Evolutionary conservation across 2,113 vertebrate species (phyloP).

Genomic region (Alces alces): DNA sequence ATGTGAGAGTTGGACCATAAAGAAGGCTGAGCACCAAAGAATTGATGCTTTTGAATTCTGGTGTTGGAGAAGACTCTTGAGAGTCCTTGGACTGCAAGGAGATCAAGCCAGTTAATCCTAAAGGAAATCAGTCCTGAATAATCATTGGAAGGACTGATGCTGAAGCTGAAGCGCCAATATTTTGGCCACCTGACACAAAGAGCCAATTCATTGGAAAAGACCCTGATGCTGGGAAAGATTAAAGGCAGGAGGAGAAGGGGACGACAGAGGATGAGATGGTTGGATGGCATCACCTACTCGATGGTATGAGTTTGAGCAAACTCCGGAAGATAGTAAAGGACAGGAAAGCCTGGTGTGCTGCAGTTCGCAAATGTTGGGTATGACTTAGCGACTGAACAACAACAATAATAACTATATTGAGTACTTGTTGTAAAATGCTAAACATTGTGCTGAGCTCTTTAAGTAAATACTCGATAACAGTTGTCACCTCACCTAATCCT

Average conservation of each 20-base stretch:
- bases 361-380: background rate
- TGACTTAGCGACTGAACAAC: background rate
- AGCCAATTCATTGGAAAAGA: background rate
- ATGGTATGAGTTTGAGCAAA: background rate
- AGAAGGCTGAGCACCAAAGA: background rate
- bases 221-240: background rate
- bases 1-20: background rate
- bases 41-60: background rate
- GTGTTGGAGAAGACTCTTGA: background rate
- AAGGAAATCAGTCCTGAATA: background rate
- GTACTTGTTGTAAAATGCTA: background rate
- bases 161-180: background rate
- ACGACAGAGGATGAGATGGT: background rate
- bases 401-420: background rate
- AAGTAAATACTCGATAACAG: background rate
- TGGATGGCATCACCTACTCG: background rate
- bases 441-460: background rate
- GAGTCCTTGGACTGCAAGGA: background rate
- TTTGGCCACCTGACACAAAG: background rate
- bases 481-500: background rate
- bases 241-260: background rate
- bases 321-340: background rate
- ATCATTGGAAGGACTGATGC: background rate
- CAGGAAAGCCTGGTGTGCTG: background rate
- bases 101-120: background rate